A percentile compares a stretch with the other conserved stretches of the same genome.
These are phyloP conservation scores for Eidolon dupreanum DNA, from an alignment of 2,797 vertebrate species.

Conservation along the genomic window DNA sequence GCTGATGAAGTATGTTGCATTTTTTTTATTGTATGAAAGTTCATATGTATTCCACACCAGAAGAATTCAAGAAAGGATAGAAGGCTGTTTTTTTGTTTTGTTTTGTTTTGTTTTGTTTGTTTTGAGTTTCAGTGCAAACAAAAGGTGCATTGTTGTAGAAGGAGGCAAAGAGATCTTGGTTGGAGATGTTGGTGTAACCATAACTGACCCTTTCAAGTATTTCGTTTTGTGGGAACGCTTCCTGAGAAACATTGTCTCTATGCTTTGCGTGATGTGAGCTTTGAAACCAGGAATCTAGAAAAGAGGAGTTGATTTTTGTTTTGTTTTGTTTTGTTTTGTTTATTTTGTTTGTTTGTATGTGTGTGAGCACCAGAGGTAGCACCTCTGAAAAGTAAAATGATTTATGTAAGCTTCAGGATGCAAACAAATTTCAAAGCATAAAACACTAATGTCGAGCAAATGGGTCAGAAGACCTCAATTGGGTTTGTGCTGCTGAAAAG, in stretches of 20 bases:
- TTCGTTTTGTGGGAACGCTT: slow-evolving; percentile 82
- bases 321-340: slow-evolving; percentile 83
- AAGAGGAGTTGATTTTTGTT: slow-evolving; percentile 92
- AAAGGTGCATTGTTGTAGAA: slow-evolving; percentile 87
- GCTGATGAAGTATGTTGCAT: slow-evolving; percentile 82
- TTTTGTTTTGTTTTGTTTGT: too few species aligned
- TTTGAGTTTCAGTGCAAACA: slow-evolving; percentile 78
- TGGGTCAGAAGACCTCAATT: slow-evolving; percentile 83
- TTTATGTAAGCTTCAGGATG: neutral
- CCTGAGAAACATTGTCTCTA: slow-evolving; percentile 85
- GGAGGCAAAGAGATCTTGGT: slow-evolving; percentile 81
- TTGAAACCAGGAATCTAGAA: slow-evolving; percentile 88
- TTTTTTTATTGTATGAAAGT: slow-evolving; percentile 88
- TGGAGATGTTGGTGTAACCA: slow-evolving; percentile 85
- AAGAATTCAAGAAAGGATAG: slow-evolving; percentile 87
- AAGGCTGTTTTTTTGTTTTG: slow-evolving; percentile 85
- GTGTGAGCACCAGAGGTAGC: neutral
- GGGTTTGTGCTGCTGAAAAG: slow-evolving; percentile 84
- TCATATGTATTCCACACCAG: slow-evolving; percentile 78
- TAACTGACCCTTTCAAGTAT: slow-evolving; percentile 84
- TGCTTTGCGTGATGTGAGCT: slow-evolving; percentile 92
- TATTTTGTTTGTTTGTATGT: too few species aligned
- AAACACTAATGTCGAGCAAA: slow-evolving; percentile 90
- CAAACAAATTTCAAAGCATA: slow-evolving; percentile 75
- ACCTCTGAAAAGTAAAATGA: neutral